phyloP scores from a whole-genome alignment of 2,888 invertebrate genomes.

The Drosophila suboccidentalis region DNA sequence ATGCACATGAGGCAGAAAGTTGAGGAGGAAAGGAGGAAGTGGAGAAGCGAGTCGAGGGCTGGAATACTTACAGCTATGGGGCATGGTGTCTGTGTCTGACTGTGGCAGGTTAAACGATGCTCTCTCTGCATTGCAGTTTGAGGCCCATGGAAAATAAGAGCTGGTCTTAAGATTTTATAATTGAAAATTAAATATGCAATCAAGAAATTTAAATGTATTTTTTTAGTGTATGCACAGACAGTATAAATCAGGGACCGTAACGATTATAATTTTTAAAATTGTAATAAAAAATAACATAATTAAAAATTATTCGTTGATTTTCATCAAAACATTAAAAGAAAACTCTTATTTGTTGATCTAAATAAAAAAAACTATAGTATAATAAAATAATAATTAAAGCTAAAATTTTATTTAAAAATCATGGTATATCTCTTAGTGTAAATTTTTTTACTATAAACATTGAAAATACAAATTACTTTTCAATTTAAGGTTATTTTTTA shows the following conservation, averaged over 20 bases:
- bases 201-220: not conserved
- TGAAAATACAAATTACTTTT: too few species aligned
- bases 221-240: not conserved
- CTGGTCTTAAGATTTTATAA: conserved; percentile 5
- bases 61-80: not conserved
- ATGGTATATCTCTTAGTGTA: too few species aligned
- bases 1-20: conserved; percentile 9
- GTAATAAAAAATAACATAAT: too few species aligned
- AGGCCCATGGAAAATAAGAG: conserved; percentile 18
- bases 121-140: conserved; percentile 27
- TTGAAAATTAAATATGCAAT: conserved; percentile 1
- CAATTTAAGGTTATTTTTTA: too few species aligned
- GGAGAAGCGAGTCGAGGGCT: not conserved
- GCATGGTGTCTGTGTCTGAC: conserved; percentile 4
- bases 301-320: too few species aligned
- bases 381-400: too few species aligned
- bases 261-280: too few species aligned
- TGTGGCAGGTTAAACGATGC: conserved; percentile 42
- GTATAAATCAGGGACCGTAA: not conserved
- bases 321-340: too few species aligned
- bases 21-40: not conserved
- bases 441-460: too few species aligned
- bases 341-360: too few species aligned
- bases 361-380: too few species aligned
- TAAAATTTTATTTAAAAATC: too few species aligned